Evolutionary conservation across 2,113 vertebrate species (phyloP).

Genomic region (Nipponia nippon): DNA sequence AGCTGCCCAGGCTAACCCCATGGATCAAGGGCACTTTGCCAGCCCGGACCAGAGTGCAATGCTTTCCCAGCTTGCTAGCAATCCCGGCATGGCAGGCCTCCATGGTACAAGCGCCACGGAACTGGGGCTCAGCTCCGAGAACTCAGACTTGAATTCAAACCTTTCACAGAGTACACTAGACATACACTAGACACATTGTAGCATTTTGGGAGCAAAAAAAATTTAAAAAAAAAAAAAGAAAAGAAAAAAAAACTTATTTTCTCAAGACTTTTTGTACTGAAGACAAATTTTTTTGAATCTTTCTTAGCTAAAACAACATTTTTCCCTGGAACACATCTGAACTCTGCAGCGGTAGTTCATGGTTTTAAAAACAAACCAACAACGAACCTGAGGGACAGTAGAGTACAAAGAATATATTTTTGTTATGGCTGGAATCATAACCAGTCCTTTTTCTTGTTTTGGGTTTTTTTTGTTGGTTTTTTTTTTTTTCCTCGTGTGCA

Average conservation of each 20-base stretch:
- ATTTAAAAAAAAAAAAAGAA: constrained; percentile 31
- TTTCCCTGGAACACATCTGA: constrained; percentile 81
- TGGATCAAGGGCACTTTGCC: constrained; percentile 87
- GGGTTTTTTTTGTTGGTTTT: not conserved
- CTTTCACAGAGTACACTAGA: constrained; percentile 95
- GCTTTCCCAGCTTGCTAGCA: constrained; percentile 87
- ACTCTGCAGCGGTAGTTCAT: constrained; percentile 76
- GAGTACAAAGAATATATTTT: constrained; percentile 97
- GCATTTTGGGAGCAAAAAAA: constrained; percentile 90
- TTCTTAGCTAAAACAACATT: constrained; percentile 83
- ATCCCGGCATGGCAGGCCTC: constrained; percentile 88
- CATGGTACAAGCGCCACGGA: constrained; percentile 85
- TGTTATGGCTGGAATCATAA: constrained; percentile 80
- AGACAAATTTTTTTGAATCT: constrained; percentile 83
- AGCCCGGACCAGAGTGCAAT: constrained; percentile 91
- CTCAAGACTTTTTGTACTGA: constrained; percentile 85
- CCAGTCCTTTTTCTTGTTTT: constrained; percentile 60
- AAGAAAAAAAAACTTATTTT: constrained; percentile 84
- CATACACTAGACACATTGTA: constrained; percentile 88
- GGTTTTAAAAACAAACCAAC: constrained; percentile 73
- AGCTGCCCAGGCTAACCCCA: constrained; percentile 81
- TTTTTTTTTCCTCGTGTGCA: constrained; percentile 63
- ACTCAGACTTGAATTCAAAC: constrained; percentile 91
- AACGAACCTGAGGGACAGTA: constrained; percentile 83
- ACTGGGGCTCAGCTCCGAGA: constrained; percentile 86